Evolutionary conservation across 2,888 invertebrate genomes (phyloP), one percentile per base, ranked within the genome.

Genomic region (Spisula solida): DNA sequence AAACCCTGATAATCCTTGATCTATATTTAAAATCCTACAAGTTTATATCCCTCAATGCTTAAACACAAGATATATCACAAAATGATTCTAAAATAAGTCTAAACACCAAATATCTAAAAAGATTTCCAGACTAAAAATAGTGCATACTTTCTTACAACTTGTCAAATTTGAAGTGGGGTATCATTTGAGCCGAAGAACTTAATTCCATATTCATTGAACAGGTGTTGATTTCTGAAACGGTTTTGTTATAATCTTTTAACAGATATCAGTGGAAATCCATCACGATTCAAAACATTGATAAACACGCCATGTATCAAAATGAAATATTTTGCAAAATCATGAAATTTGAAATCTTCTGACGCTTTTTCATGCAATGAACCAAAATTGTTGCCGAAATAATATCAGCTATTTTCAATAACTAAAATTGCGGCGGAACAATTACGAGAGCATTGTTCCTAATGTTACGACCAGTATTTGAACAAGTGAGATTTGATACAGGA

Each of bases 71-170:
- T 41, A 8, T 5, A 41, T 41, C 41, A 66, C 60, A 66, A 66
- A 66, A 66, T 66, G 60, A 66, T 66, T 66, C 60, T 66, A 25
- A 66, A 66, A 8, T 66, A n/a, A 1, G 12, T 25, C 60, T 66
- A n/a, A 66, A 66, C 60, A 66, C 60, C 60, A 25, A 66, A 66
- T n/a, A 66, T 66, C 60, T 66, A 66, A 66, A 66, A 66, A 66
- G 60, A 66, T 66, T 66, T 66, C 60, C 25, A 25, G 60, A 66
- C 60, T 66, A 66, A 66, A 51, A 66, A 66, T 66, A 66, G 60
- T 10, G 8, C 25, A 10, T 1, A 20, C 6, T n/a, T 60, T n/a
- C 60, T 66, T 12, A n/a, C 60, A 66, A n/a, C 60, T 25, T 66
- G 60, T 25, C 60, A 66, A 66, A 25, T 25, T 25, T 25, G 25